A percentile compares a stretch with the other conserved stretches of the same genome.
Conservation (phyloP, 2,113 vertebrate genomes). For the Eublepharis macularius region DNA sequence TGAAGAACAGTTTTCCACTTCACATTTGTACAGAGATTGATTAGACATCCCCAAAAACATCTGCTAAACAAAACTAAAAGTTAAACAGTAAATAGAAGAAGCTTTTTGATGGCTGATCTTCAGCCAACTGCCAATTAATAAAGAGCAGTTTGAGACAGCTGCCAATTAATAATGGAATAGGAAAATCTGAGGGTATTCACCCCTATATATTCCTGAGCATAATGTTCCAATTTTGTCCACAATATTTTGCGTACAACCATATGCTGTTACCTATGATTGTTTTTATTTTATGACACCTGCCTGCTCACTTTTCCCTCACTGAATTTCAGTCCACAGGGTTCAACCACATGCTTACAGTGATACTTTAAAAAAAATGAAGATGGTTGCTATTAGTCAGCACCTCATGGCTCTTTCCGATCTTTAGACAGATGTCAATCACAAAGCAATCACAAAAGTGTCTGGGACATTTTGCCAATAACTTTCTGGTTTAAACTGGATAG, state of each 20-base stretch:
- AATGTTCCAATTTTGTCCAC: not conserved
- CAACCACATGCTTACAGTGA: not conserved
- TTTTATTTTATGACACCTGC: not conserved
- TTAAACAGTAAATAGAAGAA: slow-evolving; percentile 64
- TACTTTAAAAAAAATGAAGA: not conserved
- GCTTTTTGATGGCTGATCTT: slow-evolving; percentile 44
- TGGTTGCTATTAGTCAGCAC: not conserved
- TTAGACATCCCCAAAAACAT: slow-evolving; percentile 64
- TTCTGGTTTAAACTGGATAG: slow-evolving; percentile 6
- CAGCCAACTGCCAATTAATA: slow-evolving; percentile 62
- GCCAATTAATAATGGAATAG: slow-evolving; percentile 36
- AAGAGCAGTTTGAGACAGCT: slow-evolving; percentile 45
- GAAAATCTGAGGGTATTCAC: slow-evolving; percentile 5
- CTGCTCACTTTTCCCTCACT: not conserved
- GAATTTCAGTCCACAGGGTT: not conserved
- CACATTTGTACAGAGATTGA: slow-evolving; percentile 37
- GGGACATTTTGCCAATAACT: slow-evolving; percentile 1
- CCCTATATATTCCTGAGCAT: not conserved
- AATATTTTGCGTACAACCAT: not conserved
- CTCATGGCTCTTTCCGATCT: slow-evolving; percentile 17
- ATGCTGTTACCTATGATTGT: not conserved
- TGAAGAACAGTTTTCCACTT: slow-evolving; percentile 37
- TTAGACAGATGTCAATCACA: slow-evolving; percentile 40
- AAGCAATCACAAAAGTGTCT: slow-evolving; percentile 38
- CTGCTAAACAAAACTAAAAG: slow-evolving; percentile 71